A percentile compares a stretch with the other conserved stretches of the same genome.
Evolutionary conservation across 2,113 vertebrate species (phyloP).

Genomic region (Tychaedon coryphoeus): DNA sequence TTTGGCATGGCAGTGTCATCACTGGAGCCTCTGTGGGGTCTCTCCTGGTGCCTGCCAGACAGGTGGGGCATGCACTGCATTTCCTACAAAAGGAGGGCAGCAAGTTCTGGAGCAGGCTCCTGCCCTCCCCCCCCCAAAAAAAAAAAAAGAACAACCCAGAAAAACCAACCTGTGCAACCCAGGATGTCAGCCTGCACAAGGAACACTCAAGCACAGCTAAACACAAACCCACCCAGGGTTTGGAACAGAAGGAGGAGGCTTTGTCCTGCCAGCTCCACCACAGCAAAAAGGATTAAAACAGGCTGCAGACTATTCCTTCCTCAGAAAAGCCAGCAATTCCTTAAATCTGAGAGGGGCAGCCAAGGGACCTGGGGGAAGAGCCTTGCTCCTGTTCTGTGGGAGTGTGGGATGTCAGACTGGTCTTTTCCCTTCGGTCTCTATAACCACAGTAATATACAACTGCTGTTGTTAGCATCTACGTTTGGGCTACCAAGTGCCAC

Average conservation of each 20-base stretch:
- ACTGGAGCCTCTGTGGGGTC: neutral
- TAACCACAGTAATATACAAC: neutral
- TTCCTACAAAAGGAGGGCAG: neutral
- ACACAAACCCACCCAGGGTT: neutral
- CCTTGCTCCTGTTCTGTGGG: neutral
- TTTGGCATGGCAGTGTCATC: rapidly evolving
- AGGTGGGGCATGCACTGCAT: rapidly evolving
- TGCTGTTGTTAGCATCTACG: neutral
- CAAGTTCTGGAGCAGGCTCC: neutral
- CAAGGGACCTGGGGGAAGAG: neutral
- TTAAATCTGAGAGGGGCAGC: neutral
- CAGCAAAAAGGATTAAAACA: neutral
- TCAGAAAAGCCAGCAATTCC: neutral
- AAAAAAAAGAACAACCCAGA: no score
- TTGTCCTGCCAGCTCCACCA: neutral
- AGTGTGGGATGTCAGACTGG: neutral
- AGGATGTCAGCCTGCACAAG: neutral
- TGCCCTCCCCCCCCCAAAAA: neutral
- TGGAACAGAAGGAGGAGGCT: neutral
- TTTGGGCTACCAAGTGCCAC: neutral
- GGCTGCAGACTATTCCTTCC: neutral
- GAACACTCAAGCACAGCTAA: neutral
- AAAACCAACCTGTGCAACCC: neutral
- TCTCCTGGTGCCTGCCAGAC: rapidly evolving
- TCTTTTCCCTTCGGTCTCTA: neutral